Percentiles rank a stretch among this genome's conserved stretches.
Conservation (phyloP, 2,797 vertebrate species). For the Poeciliopsis gracilis region DNA sequence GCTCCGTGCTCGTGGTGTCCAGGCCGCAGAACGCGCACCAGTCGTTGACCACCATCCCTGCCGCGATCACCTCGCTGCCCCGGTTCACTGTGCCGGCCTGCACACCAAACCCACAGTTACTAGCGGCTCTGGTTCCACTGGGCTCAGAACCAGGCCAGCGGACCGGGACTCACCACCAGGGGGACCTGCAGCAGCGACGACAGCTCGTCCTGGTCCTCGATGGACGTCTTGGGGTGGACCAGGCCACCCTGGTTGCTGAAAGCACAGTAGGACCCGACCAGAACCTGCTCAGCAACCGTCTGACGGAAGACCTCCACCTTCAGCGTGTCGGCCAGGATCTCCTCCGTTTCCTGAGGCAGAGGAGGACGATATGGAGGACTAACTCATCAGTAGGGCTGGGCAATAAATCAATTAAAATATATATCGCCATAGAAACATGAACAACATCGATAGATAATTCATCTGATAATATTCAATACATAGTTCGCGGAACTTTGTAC, state of each 20-base stretch:
- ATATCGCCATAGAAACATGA: no score
- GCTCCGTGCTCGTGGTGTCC: conserved; percentile 97
- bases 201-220: conserved; percentile 96
- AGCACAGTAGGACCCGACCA: conserved; percentile 94
- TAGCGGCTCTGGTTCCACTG: not conserved
- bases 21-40: conserved; percentile 98
- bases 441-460: no score
- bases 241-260: conserved; percentile 98
- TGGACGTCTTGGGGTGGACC: conserved; percentile 94
- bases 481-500: no score
- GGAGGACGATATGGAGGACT: not conserved
- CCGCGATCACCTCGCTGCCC: conserved; percentile 94
- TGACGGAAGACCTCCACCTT: conserved; percentile 99
- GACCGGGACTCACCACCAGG: conserved; percentile 87
- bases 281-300: conserved; percentile 94
- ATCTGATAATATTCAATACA: no score
- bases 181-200: conserved; percentile 97
- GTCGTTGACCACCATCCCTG: conserved; percentile 97
- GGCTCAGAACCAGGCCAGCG: no score
- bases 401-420: no score
- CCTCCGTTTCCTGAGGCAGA: conserved; percentile 91
- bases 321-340: conserved; percentile 93
- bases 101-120: not conserved
- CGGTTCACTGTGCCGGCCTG: conserved; percentile 97
- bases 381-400: no score